Evolutionary conservation across 2,888 invertebrate genomes (phyloP), one percentile per base, ranked within the genome.

Genomic region (Erebia aethiops): DNA sequence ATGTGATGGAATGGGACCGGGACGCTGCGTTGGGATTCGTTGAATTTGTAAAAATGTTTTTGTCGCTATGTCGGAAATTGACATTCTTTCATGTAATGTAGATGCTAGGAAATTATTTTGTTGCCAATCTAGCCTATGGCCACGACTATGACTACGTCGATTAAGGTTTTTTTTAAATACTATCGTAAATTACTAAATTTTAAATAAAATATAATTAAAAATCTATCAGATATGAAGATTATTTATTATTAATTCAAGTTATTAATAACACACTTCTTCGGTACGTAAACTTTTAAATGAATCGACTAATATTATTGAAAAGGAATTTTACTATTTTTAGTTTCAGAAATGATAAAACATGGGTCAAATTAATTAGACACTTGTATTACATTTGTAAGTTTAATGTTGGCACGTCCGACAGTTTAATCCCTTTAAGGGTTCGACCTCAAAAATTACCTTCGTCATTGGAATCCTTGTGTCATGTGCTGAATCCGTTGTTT

Each of bases 1-100:
- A 92, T 92, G 89, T 89, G 86, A 92, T 91, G 91, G 91, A 88
- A 90, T 65, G 75, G 70, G 74, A 89, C 88, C 82, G 81, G 84
- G 82, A 80, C 84, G 80, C 79, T 81, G 82, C 83, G 76, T 79
- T 81, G 80, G 77, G 79, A 74, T 78, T 76, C 82, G 87, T 84
- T 85, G 81, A 83, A 84, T 85, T 85, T 84, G 83, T 82, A 79
- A 76, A 81, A 78, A 75, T 78, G 82, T 82, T 79, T 76, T 72
- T 61, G 46, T 62, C 52, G 52, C 64, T 41, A 16, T 35, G 58
- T 49, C 49, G 49, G 58, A 49, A 67, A 67, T 16, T 58, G 65
- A 62, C 62, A 49, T 62, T 49, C 49, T 52, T 52, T 52, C 35
- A n/a, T 51, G 35, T 64, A 49, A 46, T 62, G 14, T 3, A 62